Evolutionary conservation across 2,113 vertebrate species (phyloP).

Genomic region (Passer montanus): DNA sequence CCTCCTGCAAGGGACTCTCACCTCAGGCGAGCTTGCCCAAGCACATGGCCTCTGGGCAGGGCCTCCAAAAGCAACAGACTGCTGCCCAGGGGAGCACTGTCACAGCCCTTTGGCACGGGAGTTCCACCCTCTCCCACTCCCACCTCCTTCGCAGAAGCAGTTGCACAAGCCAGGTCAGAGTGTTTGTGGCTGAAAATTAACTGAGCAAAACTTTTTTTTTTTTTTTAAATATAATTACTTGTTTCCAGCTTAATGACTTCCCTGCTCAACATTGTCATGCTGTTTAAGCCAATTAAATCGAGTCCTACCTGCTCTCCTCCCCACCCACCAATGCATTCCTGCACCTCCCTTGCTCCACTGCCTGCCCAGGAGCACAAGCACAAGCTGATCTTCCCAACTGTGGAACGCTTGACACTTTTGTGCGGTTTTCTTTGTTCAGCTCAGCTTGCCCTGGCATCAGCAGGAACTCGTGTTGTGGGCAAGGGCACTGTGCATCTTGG

Average conservation of each 20-base stretch:
- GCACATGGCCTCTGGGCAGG: rapidly evolving
- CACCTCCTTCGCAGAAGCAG: neutral
- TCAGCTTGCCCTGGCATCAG: neutral
- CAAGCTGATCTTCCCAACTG: rapidly evolving
- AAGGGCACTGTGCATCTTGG: neutral
- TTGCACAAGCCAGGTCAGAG: neutral
- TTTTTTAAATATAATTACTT: neutral
- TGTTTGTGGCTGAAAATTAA: slow-evolving; percentile 7
- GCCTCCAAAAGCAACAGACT: neutral
- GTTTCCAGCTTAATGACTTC: slow-evolving; percentile 39
- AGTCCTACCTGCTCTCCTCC: neutral
- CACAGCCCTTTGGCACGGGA: rapidly evolving
- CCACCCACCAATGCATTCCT: neutral
- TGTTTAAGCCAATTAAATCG: neutral
- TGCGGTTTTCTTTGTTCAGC: neutral
- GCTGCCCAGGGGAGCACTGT: too few species aligned
- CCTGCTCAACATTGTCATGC: neutral
- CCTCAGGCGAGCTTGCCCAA: neutral
- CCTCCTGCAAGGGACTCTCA: rapidly evolving
- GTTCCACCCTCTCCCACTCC: neutral
- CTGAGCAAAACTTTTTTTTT: neutral
- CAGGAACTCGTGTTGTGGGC: rapidly evolving
- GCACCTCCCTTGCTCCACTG: neutral
- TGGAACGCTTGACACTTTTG: rapidly evolving
- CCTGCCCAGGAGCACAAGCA: neutral